These are phyloP conservation scores for Ara ararauna DNA, from an alignment of 2,797 vertebrate genomes.

Conservation along the genomic window DNA sequence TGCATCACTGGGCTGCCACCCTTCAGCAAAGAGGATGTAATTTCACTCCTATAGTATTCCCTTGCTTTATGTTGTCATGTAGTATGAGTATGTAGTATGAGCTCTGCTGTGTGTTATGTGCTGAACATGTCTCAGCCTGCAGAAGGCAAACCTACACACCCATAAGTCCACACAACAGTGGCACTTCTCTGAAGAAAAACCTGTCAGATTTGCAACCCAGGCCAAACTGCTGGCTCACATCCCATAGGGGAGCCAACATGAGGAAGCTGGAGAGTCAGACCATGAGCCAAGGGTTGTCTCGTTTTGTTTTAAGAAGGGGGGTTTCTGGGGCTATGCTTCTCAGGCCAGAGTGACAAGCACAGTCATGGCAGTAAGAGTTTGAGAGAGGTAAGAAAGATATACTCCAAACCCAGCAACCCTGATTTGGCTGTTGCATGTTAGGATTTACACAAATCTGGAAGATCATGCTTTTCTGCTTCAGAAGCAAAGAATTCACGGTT, in stretches of 20 bases:
- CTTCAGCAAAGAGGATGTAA: background rate
- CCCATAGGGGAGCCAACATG: background rate
- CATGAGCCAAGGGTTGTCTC: background rate
- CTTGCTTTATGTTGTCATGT: background rate
- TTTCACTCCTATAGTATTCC: background rate
- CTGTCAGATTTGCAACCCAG: background rate
- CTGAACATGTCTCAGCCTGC: background rate
- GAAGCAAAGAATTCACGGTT: background rate
- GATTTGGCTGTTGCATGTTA: background rate
- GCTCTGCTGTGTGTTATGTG: background rate
- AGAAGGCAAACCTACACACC: background rate
- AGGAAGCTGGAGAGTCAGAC: background rate
- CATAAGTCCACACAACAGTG: background rate
- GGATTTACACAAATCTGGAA: background rate
- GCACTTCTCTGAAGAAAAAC: background rate
- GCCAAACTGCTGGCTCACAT: background rate
- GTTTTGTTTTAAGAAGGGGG: background rate
- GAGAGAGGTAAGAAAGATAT: background rate
- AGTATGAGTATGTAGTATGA: accelerated
- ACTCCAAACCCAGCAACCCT: background rate
- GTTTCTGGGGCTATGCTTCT: background rate
- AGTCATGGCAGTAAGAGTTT: background rate
- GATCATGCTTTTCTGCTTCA: background rate
- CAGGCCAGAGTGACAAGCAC: background rate
- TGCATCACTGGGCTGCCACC: background rate